Percentiles rank a stretch among this genome's conserved stretches.
These are phyloP conservation scores for Lepidochrysops patricia DNA, from an alignment of 2,888 invertebrate species.

Conservation along the genomic window DNA sequence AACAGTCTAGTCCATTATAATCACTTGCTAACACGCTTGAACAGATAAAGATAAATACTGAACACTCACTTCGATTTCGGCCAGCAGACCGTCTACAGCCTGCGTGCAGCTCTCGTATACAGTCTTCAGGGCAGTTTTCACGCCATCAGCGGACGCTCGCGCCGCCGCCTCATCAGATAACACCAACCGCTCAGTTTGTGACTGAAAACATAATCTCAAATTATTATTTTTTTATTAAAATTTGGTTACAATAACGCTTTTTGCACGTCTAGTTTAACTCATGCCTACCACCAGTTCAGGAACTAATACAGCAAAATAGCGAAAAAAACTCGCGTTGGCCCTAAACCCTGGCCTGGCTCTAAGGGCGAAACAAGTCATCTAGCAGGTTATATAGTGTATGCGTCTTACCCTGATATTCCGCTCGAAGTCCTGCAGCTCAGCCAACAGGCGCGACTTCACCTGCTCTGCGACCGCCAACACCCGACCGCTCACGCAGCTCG, in stretches of 20 bases:
- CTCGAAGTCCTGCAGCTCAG: conserved; percentile 28
- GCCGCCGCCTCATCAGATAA: not conserved
- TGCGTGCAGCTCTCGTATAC: not conserved
- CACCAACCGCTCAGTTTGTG: not conserved
- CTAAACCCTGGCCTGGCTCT: too few species aligned
- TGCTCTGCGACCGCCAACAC: conserved; percentile 40
- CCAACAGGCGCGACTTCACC: conserved; percentile 31
- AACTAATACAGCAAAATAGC: too few species aligned
- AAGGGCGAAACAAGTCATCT: too few species aligned
- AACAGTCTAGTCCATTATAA: too few species aligned
- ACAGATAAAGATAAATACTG: not conserved
- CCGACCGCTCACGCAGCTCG: conserved; percentile 39
- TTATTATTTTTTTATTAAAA: not conserved
- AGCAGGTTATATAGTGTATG: too few species aligned
- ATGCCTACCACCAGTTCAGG: too few species aligned
- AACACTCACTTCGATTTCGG: not conserved
- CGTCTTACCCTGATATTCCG: conserved; percentile 22
- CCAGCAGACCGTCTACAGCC: not conserved
- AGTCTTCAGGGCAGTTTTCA: not conserved
- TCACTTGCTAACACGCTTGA: too few species aligned
- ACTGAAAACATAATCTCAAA: not conserved
- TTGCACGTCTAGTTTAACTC: too few species aligned
- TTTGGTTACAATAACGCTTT: not conserved
- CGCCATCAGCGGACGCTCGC: not conserved
- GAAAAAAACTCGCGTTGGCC: too few species aligned